Conservation (phyloP, 1,140 invertebrate genomes). For the Lutraria rhynchaena region DNA sequence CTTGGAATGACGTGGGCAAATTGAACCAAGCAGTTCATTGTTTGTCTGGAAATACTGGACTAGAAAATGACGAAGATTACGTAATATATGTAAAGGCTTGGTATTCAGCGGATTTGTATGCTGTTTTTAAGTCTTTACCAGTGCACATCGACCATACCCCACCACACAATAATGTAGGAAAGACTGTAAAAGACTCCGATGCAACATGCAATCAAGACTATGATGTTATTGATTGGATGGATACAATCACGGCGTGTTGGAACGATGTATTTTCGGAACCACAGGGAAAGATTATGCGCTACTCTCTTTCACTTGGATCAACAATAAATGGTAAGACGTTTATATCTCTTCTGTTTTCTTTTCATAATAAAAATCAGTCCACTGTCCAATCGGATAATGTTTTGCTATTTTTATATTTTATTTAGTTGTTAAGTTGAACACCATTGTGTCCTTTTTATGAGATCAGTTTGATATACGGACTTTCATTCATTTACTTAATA, state of each 20-base stretch:
- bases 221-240: slow-evolving; percentile 23
- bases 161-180: background rate
- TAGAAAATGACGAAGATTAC: slow-evolving; percentile 1
- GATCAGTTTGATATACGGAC: too few species aligned
- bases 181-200: slow-evolving; percentile 8
- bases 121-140: slow-evolving; percentile 2
- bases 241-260: slow-evolving; percentile 55
- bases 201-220: background rate
- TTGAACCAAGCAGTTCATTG: slow-evolving; percentile 14
- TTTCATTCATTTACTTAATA: too few species aligned
- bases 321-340: slow-evolving; percentile 52
- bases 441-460: too few species aligned
- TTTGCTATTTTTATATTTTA: too few species aligned
- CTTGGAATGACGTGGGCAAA: slow-evolving; percentile 35
- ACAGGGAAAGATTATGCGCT: slow-evolving; percentile 36
- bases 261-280: slow-evolving; percentile 55
- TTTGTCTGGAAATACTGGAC: background rate
- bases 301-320: slow-evolving; percentile 54
- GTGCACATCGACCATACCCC: slow-evolving; percentile 17
- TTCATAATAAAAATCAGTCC: too few species aligned
- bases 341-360: too few species aligned
- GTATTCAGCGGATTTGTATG: background rate
- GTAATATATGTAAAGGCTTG: slow-evolving; percentile 21
- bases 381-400: too few species aligned
- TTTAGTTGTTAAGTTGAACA: too few species aligned